These are phyloP conservation scores for Poeciliopsis infans DNA, from an alignment of 2,797 vertebrate species.

Conservation along the genomic window DNA sequence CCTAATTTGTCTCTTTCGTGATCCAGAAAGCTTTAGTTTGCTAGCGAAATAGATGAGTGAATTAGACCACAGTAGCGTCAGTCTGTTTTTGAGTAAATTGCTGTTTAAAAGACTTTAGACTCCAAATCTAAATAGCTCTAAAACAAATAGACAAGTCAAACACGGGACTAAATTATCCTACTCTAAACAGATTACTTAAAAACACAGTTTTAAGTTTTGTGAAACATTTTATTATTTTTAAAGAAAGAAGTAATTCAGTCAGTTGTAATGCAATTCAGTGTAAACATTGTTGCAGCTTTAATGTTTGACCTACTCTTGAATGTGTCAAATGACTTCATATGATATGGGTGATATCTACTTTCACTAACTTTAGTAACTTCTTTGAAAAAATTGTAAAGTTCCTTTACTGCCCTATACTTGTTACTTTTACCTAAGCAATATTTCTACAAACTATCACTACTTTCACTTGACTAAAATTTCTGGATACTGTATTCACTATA, in stretches of 20 bases:
- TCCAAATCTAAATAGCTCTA: neutral
- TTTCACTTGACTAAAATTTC: too few relatives aligned
- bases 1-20: neutral
- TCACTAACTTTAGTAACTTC: too few relatives aligned
- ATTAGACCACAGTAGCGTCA: neutral
- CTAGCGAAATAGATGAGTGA: neutral
- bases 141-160: neutral
- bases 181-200: neutral
- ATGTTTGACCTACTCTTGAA: neutral
- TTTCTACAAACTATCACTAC: too few relatives aligned
- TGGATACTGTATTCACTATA: too few relatives aligned
- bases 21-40: neutral
- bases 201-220: neutral
- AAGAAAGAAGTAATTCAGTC: neutral
- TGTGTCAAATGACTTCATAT: too few relatives aligned
- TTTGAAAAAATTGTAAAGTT: too few relatives aligned
- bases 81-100: neutral
- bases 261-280: neutral
- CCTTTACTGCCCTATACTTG: too few relatives aligned
- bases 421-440: too few relatives aligned
- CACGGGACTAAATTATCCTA: neutral
- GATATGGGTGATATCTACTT: too few relatives aligned
- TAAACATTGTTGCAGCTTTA: neutral
- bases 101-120: neutral
- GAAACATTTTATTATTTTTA: neutral